These are phyloP conservation scores for Rattus norvegicus DNA, from an alignment of 2,113 vertebrate species.

Conservation along the genomic window DNA sequence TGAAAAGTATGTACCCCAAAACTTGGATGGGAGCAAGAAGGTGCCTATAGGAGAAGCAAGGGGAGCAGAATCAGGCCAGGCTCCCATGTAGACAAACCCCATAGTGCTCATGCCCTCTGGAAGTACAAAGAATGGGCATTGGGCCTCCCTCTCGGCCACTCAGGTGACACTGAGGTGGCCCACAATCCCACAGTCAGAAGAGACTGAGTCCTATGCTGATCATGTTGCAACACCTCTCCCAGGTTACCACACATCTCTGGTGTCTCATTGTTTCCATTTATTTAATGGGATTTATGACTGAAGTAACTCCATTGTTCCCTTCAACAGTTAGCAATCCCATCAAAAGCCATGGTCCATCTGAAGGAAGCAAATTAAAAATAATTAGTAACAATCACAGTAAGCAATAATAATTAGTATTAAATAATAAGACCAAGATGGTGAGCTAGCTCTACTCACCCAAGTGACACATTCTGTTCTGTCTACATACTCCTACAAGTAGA, in stretches of 20 bases:
- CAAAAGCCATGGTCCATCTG: background rate
- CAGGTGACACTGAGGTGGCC: too few relatives aligned
- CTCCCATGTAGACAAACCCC: fast-evolving
- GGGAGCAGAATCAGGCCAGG: background rate
- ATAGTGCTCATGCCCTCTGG: fast-evolving
- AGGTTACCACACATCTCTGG: background rate
- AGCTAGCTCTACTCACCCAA: background rate
- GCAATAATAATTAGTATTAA: background rate
- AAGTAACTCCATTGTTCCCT: too few relatives aligned
- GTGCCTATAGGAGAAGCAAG: background rate
- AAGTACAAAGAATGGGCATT: fast-evolving
- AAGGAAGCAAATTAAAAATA: background rate
- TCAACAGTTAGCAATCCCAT: background rate
- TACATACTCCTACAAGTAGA: background rate
- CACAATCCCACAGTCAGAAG: background rate
- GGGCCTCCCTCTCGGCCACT: background rate
- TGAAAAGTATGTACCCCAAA: background rate
- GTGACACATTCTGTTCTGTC: fast-evolving
- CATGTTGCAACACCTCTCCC: background rate
- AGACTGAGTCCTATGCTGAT: fast-evolving
- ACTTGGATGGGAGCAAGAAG: background rate
- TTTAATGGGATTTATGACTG: background rate
- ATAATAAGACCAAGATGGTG: background rate
- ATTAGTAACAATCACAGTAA: background rate
- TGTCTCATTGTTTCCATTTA: background rate